Evolutionary conservation across 2,888 invertebrate species (phyloP).

Genomic region (Automeris io): DNA sequence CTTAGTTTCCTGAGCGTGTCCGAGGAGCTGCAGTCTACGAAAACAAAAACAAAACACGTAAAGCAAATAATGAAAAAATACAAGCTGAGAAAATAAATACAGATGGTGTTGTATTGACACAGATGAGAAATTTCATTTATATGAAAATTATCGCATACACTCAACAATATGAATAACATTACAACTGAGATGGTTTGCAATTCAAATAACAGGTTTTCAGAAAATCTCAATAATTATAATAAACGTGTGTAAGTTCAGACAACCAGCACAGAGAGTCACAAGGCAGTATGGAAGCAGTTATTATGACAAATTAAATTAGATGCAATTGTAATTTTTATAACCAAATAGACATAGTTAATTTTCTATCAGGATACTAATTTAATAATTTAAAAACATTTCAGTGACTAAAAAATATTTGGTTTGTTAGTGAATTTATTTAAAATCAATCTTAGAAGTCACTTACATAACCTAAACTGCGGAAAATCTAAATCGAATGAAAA

Average conservation of each 20-base stretch:
- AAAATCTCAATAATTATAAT: constrained; percentile 8
- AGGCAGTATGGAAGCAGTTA: constrained; percentile 27
- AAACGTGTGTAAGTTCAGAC: constrained; percentile 16
- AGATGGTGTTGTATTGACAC: constrained; percentile 25
- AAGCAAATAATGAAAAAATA: constrained; percentile 58
- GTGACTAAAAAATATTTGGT: too few species aligned
- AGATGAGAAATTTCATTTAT: constrained; percentile 24
- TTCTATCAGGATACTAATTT: too few species aligned
- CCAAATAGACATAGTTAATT: too few species aligned
- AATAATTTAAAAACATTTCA: too few species aligned
- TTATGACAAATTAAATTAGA: constrained; percentile 3
- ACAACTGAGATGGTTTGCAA: constrained; percentile 30
- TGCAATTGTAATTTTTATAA: too few species aligned
- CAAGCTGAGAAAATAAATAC: constrained; percentile 50
- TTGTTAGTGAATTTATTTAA: too few species aligned
- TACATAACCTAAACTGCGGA: too few species aligned
- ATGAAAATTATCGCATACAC: constrained; percentile 14
- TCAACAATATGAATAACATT: constrained; percentile 17
- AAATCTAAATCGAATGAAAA: constrained; percentile 9
- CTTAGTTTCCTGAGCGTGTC: constrained; percentile 69
- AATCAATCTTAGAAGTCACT: too few species aligned
- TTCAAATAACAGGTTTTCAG: constrained; percentile 24
- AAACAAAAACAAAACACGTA: constrained; percentile 62
- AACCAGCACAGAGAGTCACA: constrained; percentile 33
- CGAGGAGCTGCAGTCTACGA: constrained; percentile 72